Evolutionary conservation across 2,888 invertebrate species (phyloP).

Genomic region (Reticulitermes lucifugus): DNA sequence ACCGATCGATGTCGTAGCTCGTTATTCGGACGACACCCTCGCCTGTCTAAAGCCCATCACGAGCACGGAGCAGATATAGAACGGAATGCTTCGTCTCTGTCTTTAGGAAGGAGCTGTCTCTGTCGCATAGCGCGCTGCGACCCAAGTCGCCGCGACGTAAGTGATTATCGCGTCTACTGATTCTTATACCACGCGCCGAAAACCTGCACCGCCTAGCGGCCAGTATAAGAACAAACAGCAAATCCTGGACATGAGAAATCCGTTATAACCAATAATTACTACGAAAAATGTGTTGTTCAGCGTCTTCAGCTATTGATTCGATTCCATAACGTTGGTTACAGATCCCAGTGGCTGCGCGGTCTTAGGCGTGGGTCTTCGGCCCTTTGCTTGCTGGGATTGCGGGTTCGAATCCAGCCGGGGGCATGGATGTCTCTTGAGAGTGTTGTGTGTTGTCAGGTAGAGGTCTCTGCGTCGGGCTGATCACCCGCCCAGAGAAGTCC

Average conservation of each 20-base stretch:
- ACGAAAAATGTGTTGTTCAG: constrained; percentile 15
- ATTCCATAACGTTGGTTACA: not conserved
- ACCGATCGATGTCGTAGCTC: constrained; percentile 61
- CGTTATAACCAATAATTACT: not conserved
- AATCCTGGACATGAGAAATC: not conserved
- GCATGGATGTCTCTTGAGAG: too few relatives aligned
- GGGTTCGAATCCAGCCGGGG: too few relatives aligned
- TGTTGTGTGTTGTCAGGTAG: too few relatives aligned
- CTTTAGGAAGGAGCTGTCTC: constrained; percentile 1
- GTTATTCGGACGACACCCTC: constrained; percentile 64
- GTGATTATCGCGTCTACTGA: not conserved
- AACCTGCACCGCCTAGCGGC: constrained; percentile 28
- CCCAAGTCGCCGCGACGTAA: not conserved
- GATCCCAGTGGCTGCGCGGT: too few relatives aligned
- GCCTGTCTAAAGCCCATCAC: constrained; percentile 35
- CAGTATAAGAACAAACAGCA: constrained; percentile 10
- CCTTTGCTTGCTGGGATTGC: too few relatives aligned
- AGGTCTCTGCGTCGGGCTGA: too few relatives aligned
- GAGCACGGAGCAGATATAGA: constrained; percentile 18
- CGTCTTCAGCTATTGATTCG: not conserved
- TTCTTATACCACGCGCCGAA: constrained; percentile 6
- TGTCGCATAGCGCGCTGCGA: not conserved
- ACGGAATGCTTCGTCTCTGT: not conserved
- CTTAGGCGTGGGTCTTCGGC: too few relatives aligned
- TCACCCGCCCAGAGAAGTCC: too few relatives aligned